Evolutionary conservation across 37 sponge, comb jelly and placozoan genomes (phyloP), one percentile per base, ranked within the genome.

Genomic region (Spongia lamella): DNA sequence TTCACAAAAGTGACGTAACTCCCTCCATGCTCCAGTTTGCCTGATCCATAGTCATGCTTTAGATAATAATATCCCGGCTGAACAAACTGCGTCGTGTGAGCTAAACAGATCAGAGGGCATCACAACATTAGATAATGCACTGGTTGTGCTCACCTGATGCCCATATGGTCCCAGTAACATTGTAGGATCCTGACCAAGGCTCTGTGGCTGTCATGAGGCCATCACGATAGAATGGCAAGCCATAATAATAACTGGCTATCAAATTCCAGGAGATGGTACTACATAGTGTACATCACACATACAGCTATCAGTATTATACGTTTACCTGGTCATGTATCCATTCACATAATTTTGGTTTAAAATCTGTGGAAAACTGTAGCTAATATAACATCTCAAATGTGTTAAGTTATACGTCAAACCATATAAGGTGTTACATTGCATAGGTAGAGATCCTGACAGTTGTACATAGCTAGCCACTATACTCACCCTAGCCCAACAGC

Each of bases 1-100:
- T 80, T 64, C 6, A 83, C 38, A 7, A 91, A 57, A 27, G 92
- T 86, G 33, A 87, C 88, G 56, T 83, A 91, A 38, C 88, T 87
- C 2, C 92, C 92, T 22, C 81, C 81, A 25, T 63, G 67, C 22
- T 52, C 71, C 3, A 91, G 77, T 3, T 73, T 61, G 9, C 92
- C 92, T 0, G 70, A 61, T 32, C 88, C 92, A 60, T 9, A 53
- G 21, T 76, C 88, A 70, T 71, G 60, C 62, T 66, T 53, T 61
- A 91, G 72, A 59, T 91, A 91, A 2, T 71, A 2, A 47, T 76
- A 77, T 5, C 92, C 92, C 26, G 70, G 73, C 33, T 61, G 27
- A 40, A 84, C 83, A 56, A 91, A 91, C 84, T 91, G 92, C 24
- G 92, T 91, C 22, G 81, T 82, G 84, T 91, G 92, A 36, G 88